phyloP scores from a whole-genome alignment of 1,140 invertebrate species.

The Myzus persicae region DNA sequence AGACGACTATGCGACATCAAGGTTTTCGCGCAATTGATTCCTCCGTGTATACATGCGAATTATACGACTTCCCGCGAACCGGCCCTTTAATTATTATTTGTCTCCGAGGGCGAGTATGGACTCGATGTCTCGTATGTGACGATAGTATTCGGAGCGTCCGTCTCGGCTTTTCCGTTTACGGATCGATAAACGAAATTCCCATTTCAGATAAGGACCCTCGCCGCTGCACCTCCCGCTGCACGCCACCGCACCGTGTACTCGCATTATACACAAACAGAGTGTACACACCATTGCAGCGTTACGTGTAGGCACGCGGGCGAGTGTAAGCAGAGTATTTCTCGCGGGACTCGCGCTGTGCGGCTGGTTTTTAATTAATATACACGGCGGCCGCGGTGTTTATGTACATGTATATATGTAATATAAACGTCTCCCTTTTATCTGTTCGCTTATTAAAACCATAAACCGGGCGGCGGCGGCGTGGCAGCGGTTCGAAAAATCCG shows the following conservation, averaged over 20 bases:
- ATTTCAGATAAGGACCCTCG: constrained; percentile 31
- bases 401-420: neutral
- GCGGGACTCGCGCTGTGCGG: constrained; percentile 41
- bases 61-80: no score
- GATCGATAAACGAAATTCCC: constrained; percentile 50
- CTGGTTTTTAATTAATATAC: constrained; percentile 58
- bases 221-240: no score
- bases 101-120: neutral
- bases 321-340: constrained; percentile 25
- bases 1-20: neutral
- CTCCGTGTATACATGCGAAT: neutral
- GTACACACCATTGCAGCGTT: neutral
- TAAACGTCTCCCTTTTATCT: constrained; percentile 56
- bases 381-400: neutral
- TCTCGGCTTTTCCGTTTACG: constrained; percentile 12
- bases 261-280: neutral
- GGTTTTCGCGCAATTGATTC: constrained; percentile 31
- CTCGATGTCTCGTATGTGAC: neutral
- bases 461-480: neutral
- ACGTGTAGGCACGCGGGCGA: neutral
- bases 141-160: neutral
- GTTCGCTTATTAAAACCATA: constrained; percentile 56
- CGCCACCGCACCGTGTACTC: neutral
- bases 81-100: constrained; percentile 43
- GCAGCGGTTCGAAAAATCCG: constrained; percentile 35